phyloP scores from a whole-genome alignment of 2,888 invertebrate species.

The Ornithoptera alexandrae region DNA sequence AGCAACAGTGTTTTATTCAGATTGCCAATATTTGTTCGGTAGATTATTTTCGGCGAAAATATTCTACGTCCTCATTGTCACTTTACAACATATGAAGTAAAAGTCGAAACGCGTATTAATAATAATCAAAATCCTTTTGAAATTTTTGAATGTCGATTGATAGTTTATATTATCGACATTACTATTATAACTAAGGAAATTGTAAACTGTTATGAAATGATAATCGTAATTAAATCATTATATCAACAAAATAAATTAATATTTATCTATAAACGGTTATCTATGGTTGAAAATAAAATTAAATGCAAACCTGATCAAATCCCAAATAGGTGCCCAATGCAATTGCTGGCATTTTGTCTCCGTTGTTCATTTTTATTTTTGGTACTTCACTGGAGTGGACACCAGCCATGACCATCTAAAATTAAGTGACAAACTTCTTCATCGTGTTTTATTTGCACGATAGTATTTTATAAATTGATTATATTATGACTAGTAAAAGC shows the following conservation, averaged over 20 bases:
- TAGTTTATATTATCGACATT: too few species aligned
- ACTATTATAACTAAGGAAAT: too few species aligned
- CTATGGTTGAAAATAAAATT: not conserved
- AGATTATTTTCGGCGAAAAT: too few species aligned
- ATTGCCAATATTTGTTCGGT: too few species aligned
- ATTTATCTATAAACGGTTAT: not conserved
- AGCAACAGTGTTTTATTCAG: too few species aligned
- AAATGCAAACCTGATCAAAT: constrained; percentile 40
- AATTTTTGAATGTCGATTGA: too few species aligned
- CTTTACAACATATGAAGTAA: too few species aligned
- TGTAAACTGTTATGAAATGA: too few species aligned
- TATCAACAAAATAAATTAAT: not conserved
- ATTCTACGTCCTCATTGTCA: too few species aligned
- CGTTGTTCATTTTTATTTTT: constrained; percentile 44
- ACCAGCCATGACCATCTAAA: constrained; percentile 12
- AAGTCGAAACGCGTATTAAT: too few species aligned
- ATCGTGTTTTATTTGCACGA: not conserved
- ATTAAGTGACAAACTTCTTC: not conserved
- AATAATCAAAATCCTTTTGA: too few species aligned
- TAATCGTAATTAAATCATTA: not conserved
- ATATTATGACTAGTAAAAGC: not conserved
- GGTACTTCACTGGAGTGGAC: constrained; percentile 25
- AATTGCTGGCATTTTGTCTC: constrained; percentile 52
- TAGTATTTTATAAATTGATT: not conserved
- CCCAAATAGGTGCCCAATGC: constrained; percentile 59